A percentile compares a stretch with the other conserved stretches of the same genome.
Conservation (phyloP, 2,797 vertebrate species). For the Paramormyrops hopkinsi region DNA sequence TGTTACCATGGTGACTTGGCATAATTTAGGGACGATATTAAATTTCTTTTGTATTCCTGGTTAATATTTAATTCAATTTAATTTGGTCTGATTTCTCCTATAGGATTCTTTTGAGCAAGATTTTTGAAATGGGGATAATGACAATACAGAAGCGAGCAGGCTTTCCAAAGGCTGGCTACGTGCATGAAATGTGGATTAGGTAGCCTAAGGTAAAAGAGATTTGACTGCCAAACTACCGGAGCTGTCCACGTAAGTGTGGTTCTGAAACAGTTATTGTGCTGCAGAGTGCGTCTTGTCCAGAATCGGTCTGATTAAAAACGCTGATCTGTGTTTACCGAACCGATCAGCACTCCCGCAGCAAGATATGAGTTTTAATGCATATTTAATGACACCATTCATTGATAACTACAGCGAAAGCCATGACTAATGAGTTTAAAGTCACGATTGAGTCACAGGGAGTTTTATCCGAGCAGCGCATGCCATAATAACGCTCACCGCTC, state of each 20-base stretch:
- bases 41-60: background rate
- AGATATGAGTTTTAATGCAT: background rate
- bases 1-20: slow-evolving; percentile 71
- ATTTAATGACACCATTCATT: background rate
- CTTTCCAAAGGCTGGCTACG: background rate
- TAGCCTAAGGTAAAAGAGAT: background rate
- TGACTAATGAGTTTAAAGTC: background rate
- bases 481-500: background rate
- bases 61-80: slow-evolving; percentile 10
- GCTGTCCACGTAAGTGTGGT: slow-evolving; percentile 21
- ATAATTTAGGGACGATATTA: slow-evolving; percentile 49
- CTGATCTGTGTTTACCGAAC: background rate
- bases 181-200: background rate
- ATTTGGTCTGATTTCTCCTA: background rate
- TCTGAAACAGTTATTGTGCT: slow-evolving; percentile 26
- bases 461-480: background rate
- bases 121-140: background rate
- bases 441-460: background rate
- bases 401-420: background rate
- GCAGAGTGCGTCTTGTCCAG: background rate
- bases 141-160: background rate
- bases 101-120: slow-evolving; percentile 4
- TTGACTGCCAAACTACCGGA: slow-evolving; percentile 4
- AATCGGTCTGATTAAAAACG: background rate
- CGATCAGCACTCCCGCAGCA: background rate